These are phyloP conservation scores for Neotoxoptera formosana DNA, from an alignment of 1,140 invertebrate species.

Conservation along the genomic window DNA sequence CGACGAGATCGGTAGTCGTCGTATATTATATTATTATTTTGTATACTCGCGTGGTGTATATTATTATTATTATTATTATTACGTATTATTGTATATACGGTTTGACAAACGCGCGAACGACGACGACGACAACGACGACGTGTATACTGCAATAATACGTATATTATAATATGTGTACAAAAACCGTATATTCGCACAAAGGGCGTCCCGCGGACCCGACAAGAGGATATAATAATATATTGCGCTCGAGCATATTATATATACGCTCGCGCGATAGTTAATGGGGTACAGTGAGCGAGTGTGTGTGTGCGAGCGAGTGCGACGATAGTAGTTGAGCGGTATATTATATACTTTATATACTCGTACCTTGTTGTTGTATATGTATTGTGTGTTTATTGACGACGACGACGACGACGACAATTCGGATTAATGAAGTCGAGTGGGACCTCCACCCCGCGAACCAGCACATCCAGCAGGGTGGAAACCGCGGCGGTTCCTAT, in stretches of 20 bases:
- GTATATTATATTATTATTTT: neutral
- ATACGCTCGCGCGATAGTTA: neutral
- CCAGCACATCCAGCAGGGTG: too few species aligned
- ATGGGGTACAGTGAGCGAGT: neutral
- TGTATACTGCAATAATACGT: too few species aligned
- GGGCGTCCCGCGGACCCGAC: conserved; percentile 35
- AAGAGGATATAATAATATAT: conserved; percentile 31
- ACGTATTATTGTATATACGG: neutral
- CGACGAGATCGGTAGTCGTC: neutral
- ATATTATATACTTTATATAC: too few species aligned
- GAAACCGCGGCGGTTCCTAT: neutral
- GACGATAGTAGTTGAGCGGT: neutral
- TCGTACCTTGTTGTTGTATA: too few species aligned
- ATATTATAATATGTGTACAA: neutral
- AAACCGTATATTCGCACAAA: conserved; percentile 38
- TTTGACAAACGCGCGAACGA: conserved; percentile 25
- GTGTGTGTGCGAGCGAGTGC: neutral
- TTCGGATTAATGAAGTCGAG: conserved; percentile 29
- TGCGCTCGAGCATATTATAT: too few species aligned
- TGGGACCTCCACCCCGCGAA: neutral
- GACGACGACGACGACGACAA: neutral
- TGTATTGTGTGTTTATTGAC: neutral
- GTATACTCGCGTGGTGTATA: neutral
- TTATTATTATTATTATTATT: too few species aligned
- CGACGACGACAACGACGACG: too few species aligned